Percentiles rank a stretch among this genome's conserved stretches.
Conservation (phyloP, 2,888 invertebrate genomes). For the Erebia epiphron region DNA sequence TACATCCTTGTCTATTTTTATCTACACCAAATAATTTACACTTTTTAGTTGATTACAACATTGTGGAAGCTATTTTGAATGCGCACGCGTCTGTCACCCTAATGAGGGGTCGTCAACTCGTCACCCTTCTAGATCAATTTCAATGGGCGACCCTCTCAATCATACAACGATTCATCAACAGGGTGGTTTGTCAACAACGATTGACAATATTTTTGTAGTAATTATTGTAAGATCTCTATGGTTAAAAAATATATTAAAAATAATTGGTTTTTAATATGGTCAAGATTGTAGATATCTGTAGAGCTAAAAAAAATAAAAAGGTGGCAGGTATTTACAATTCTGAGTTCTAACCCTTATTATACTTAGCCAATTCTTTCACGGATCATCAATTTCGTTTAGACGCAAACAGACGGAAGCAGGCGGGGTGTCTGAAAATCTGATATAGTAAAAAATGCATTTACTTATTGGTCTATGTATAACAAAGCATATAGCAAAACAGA, state of each 20-base stretch:
- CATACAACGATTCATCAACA: conserved; percentile 59
- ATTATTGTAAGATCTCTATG: conserved; percentile 31
- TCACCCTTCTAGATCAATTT: conserved; percentile 63
- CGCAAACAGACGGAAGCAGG: no score
- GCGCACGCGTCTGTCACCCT: conserved; percentile 64
- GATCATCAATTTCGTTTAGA: no score
- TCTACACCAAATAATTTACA: neutral
- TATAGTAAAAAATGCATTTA: no score
- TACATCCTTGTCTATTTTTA: no score
- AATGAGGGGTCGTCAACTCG: conserved; percentile 67
- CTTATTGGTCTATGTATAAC: no score
- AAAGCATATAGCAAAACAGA: no score
- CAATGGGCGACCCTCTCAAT: conserved; percentile 63
- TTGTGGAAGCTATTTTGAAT: conserved; percentile 43
- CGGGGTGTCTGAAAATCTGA: no score
- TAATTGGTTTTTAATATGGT: conserved; percentile 12
- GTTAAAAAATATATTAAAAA: conserved; percentile 13
- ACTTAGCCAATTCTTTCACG: neutral
- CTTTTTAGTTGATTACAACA: conserved; percentile 18
- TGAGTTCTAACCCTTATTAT: neutral
- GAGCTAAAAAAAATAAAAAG: neutral
- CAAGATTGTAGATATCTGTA: neutral
- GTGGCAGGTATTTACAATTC: neutral
- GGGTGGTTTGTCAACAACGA: conserved; percentile 42
- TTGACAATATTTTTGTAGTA: conserved; percentile 20